Conservation (phyloP, 2,797 vertebrate species). For the Labeo calbasu region DNA sequence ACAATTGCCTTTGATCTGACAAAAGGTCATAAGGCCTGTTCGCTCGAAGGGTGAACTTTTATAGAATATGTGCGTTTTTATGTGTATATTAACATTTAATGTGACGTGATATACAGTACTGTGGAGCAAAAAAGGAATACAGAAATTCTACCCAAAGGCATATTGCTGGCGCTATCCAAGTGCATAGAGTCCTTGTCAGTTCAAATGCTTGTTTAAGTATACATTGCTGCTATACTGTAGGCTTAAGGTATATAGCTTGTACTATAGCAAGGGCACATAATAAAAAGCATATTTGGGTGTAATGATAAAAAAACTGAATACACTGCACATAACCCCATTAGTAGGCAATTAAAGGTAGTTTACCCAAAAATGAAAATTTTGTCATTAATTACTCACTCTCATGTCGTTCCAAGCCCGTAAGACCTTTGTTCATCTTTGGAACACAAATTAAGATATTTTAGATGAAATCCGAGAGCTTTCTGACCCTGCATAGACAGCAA, state of each 20-base stretch:
- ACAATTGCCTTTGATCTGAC: slow-evolving; percentile 19
- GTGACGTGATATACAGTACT: slow-evolving; percentile 14
- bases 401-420: too few relatives aligned
- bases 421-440: too few relatives aligned
- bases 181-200: slow-evolving; percentile 26
- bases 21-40: slow-evolving; percentile 27
- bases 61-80: slow-evolving; percentile 29
- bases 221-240: slow-evolving; percentile 35
- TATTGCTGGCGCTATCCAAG: slow-evolving; percentile 20
- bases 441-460: too few relatives aligned
- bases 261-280: slow-evolving; percentile 23
- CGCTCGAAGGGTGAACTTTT: background rate
- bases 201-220: slow-evolving; percentile 45
- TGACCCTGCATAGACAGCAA: too few relatives aligned
- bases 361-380: too few relatives aligned
- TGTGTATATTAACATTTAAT: slow-evolving; percentile 34
- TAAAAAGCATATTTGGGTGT: slow-evolving; percentile 13
- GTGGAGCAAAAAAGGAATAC: slow-evolving; percentile 20
- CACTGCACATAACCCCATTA: background rate
- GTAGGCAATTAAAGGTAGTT: background rate
- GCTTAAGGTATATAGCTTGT: slow-evolving; percentile 8
- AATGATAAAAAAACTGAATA: slow-evolving; percentile 3
- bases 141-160: slow-evolving; percentile 41
- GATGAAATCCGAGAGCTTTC: too few relatives aligned
- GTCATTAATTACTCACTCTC: too few relatives aligned